Evolutionary conservation across 2,888 invertebrate species (phyloP).

Genomic region (Germaria angustata): DNA sequence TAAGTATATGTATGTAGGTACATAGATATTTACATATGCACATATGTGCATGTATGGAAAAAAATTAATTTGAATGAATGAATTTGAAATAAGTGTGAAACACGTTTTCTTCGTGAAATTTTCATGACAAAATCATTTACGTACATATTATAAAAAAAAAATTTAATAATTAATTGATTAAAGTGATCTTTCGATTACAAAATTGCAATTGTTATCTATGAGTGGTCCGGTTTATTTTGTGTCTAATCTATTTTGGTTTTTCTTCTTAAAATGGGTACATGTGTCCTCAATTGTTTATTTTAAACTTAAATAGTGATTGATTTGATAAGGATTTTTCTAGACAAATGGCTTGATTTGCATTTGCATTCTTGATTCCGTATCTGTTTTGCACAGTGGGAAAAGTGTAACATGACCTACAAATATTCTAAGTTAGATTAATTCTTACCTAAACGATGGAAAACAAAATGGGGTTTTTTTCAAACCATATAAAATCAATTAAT

Average conservation of each 20-base stretch:
- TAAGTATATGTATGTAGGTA: background rate
- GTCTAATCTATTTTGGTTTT: background rate
- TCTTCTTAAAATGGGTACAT: constrained; percentile 23
- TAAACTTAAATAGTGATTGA: background rate
- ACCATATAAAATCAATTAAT: too few species aligned
- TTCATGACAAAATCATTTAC: background rate
- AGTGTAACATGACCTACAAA: too few species aligned
- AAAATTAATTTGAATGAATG: constrained; percentile 38
- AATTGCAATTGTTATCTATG: constrained; percentile 28
- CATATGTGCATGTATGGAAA: background rate
- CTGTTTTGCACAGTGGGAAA: background rate
- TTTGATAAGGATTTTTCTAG: constrained; percentile 13
- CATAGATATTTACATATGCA: background rate
- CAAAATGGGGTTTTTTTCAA: too few species aligned
- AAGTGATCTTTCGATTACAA: constrained; percentile 12
- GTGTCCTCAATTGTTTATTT: constrained; percentile 27
- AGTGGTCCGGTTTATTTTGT: background rate
- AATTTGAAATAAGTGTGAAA: constrained; percentile 26
- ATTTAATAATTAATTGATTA: background rate
- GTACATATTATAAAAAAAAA: background rate
- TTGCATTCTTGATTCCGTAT: too few species aligned
- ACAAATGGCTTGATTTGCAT: background rate
- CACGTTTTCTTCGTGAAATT: constrained; percentile 17
- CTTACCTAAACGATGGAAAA: too few species aligned
- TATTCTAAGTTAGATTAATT: too few species aligned